phyloP scores from a whole-genome alignment of 2,888 invertebrate genomes.

The Nemoura dubitans region DNA sequence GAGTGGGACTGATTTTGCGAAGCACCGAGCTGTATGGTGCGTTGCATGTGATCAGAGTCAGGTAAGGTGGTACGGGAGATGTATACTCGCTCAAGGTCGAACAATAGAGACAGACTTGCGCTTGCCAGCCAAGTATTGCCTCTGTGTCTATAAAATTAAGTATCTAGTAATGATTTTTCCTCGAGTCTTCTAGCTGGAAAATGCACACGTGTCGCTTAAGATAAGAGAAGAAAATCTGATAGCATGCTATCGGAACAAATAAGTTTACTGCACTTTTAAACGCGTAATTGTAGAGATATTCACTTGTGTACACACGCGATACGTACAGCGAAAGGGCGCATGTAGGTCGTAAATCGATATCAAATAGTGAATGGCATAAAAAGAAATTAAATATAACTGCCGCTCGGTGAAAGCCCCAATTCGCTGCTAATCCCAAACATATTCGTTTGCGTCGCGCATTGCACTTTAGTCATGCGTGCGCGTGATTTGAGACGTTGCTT shows the following conservation, averaged over 20 bases:
- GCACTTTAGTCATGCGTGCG: too few relatives aligned
- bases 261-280: not conserved
- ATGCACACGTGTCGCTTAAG: not conserved
- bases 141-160: too few relatives aligned
- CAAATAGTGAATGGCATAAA: not conserved
- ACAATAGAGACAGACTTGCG: too few relatives aligned
- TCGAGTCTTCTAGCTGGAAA: not conserved
- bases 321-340: not conserved
- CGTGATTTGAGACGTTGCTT: not conserved
- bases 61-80: too few relatives aligned
- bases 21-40: too few relatives aligned
- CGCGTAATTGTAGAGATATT: not conserved
- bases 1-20: too few relatives aligned
- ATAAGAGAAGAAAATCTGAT: not conserved
- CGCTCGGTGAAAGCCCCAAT: too few relatives aligned
- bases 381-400: not conserved
- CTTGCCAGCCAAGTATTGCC: too few relatives aligned
- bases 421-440: too few relatives aligned
- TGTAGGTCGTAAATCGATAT: not conserved
- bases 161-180: not conserved
- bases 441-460: not conserved
- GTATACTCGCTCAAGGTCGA: too few relatives aligned
- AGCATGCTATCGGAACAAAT: not conserved
- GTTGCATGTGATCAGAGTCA: too few relatives aligned
- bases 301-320: not conserved